These are phyloP conservation scores for Eolophus roseicapilla DNA, from an alignment of 2,113 vertebrate species.

Conservation along the genomic window DNA sequence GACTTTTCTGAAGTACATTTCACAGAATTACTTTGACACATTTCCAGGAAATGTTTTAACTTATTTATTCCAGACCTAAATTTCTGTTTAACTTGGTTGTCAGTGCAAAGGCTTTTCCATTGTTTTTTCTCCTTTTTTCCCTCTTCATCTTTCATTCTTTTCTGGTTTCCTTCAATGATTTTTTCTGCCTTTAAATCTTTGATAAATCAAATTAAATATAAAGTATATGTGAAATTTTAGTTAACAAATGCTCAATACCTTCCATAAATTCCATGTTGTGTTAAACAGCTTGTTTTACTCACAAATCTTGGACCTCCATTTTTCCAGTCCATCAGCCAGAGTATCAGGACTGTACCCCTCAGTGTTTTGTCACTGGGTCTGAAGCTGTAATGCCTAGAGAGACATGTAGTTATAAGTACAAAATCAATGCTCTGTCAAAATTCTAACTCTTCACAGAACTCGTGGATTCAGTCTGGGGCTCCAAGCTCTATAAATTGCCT, in stretches of 20 bases:
- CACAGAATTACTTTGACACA: neutral
- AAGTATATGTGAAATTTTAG: neutral
- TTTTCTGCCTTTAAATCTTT: conserved; percentile 11
- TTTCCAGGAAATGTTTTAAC: conserved; percentile 12
- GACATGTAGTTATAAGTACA: neutral
- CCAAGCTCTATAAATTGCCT: neutral
- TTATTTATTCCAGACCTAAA: conserved; percentile 36
- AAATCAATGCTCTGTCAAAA: neutral
- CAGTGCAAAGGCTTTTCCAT: neutral
- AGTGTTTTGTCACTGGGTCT: neutral
- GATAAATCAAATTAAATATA: neutral
- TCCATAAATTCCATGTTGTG: neutral
- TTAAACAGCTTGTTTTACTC: neutral
- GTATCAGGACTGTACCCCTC: neutral
- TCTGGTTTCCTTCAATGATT: neutral
- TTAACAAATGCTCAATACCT: neutral
- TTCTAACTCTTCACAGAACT: neutral
- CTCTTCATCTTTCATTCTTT: neutral
- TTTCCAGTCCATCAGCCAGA: neutral
- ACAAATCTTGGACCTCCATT: neutral
- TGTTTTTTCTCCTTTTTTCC: neutral
- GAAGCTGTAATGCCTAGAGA: neutral
- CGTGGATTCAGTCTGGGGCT: neutral
- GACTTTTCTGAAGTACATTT: conserved; percentile 17
- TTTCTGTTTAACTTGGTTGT: conserved; percentile 9